Evolutionary conservation across 2,113 vertebrate species (phyloP), one percentile per base, ranked within the genome.

Genomic region (Pheucticus melanocephalus): DNA sequence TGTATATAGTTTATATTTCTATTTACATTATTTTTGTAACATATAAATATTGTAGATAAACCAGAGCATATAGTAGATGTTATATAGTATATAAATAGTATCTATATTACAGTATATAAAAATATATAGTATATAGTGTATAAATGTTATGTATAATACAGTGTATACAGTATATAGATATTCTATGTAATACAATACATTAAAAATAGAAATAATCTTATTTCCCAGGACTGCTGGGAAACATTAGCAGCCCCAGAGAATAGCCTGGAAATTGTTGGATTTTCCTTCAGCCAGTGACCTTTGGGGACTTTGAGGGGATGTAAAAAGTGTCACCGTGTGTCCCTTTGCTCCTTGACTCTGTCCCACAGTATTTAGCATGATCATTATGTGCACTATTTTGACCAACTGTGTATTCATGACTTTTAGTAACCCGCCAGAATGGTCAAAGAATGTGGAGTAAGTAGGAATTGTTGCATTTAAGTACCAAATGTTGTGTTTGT

Each of bases 361-460:
- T 59, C 92, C 92, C 92, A 99, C 99, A 98, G 97, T 99, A 97
- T 99, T 99, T 98, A 99, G 99, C 99, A 99, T 99, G 99, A 99
- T 99, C 98, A 99, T 99, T 96, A 99, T 99, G 99, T 99, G 98
- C 98, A 99, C 99, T 91, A 99, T 99, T 99, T 98, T 99, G 99
- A 99, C 99, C 98, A 99, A 99, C 99, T 99, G 99, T 97, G 99
- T 99, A 94, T 99, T 99, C 98, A 99, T 99, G 99, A 99, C 99
- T 96, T 99, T 99, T 98, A 99, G 99, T 97, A 99, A 99, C 97
- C 99, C 99, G 19, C 99, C 99, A 1, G 99, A 99, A 57, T 99
- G 99, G 99, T 99, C 99, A 66, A 99, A 99, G 98, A 99, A 99
- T 98, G 99, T 99, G 97, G 99, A 99, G 99, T 99, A 98, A 99